phyloP scores from a whole-genome alignment of 2,797 vertebrate genomes.

The Tapera naevia region DNA sequence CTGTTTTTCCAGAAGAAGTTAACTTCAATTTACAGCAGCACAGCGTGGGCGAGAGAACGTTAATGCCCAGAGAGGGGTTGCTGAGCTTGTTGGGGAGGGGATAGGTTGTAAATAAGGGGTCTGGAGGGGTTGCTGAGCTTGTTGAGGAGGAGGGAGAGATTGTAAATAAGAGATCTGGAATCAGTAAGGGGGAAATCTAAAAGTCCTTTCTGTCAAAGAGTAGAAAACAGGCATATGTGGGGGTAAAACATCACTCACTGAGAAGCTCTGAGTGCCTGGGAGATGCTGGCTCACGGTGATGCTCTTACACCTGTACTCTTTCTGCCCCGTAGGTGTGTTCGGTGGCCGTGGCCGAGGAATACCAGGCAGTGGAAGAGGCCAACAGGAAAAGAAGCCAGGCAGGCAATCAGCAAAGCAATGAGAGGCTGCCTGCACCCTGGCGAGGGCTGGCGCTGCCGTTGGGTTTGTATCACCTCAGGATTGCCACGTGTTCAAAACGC shows the following conservation, averaged over 20 bases:
- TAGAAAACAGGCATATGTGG: rapidly evolving
- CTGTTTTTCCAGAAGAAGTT: no score
- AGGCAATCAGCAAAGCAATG: slow-evolving; percentile 89
- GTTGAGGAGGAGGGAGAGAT: no score
- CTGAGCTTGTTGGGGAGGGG: not conserved
- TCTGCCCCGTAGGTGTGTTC: slow-evolving; percentile 79
- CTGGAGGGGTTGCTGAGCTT: rapidly evolving
- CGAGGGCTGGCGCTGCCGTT: not conserved
- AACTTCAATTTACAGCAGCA: no score
- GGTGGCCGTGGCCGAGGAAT: slow-evolving; percentile 86
- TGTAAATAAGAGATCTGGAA: not conserved
- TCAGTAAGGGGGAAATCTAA: not conserved
- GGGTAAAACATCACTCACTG: rapidly evolving
- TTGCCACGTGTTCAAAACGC: not conserved
- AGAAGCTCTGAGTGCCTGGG: rapidly evolving
- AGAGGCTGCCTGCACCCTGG: not conserved
- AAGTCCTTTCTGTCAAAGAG: rapidly evolving
- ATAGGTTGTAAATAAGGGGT: not conserved
- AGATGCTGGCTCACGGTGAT: rapidly evolving
- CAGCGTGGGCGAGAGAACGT: no score
- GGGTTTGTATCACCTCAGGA: slow-evolving; percentile 21
- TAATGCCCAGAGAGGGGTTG: rapidly evolving
- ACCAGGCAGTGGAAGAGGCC: slow-evolving; percentile 82
- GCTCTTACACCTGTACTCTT: not conserved
- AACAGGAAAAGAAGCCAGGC: slow-evolving; percentile 90